Evolutionary conservation across 2,797 vertebrate genomes (phyloP).

Genomic region (Chaunax sp.): DNA sequence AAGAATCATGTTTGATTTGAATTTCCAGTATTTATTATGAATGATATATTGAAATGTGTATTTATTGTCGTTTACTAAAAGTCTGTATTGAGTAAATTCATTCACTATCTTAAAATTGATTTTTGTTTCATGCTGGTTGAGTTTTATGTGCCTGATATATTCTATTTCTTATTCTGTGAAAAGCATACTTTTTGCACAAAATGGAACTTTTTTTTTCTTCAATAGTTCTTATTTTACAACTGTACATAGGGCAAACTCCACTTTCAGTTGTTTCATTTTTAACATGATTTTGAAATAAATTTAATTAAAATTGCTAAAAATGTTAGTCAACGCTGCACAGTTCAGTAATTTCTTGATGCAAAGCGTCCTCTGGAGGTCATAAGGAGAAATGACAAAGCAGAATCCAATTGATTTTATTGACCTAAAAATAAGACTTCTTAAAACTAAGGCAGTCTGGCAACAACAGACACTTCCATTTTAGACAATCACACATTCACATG

Average conservation of each 20-base stretch:
- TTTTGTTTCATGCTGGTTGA: conserved; percentile 86
- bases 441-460: conserved; percentile 32
- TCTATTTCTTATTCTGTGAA: conserved; percentile 75
- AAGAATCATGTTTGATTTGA: conserved; percentile 85
- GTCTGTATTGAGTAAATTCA: conserved; percentile 91
- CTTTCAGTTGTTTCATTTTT: conserved; percentile 72
- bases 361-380: conserved; percentile 71
- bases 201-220: conserved; percentile 52
- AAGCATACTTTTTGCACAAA: conserved; percentile 82
- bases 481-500: conserved; percentile 14
- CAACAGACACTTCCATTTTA: conserved; percentile 12
- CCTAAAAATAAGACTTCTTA: conserved; percentile 47
- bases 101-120: conserved; percentile 89
- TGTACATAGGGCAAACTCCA: conserved; percentile 64
- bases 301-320: conserved; percentile 58
- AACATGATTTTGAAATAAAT: conserved; percentile 79
- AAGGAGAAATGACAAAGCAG: conserved; percentile 12
- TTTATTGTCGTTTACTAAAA: conserved; percentile 96
- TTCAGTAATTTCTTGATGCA: conserved; percentile 29
- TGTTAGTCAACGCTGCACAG: conserved; percentile 5
- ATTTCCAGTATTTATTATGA: conserved; percentile 96
- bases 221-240: conserved; percentile 68
- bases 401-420: conserved; percentile 65
- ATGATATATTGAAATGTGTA: conserved; percentile 95
- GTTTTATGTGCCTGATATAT: conserved; percentile 86